Conservation (phyloP, 2,888 invertebrate genomes). For the Apoderus coryli region DNA sequence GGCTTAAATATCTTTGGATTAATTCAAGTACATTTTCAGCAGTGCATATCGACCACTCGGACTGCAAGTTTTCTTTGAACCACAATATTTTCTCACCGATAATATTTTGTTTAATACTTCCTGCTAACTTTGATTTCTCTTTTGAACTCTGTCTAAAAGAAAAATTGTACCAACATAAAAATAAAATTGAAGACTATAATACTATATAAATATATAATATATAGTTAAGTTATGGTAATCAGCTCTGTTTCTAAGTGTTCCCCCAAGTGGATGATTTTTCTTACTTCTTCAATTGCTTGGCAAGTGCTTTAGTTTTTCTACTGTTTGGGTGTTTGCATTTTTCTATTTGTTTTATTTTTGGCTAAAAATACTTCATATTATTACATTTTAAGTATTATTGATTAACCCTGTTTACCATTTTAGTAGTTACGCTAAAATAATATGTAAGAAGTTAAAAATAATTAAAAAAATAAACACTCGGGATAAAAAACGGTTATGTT, state of each 20-base stretch:
- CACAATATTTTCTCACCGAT: constrained; percentile 64
- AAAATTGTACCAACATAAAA: constrained; percentile 5
- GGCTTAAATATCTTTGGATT: constrained; percentile 23
- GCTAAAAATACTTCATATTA: constrained; percentile 25
- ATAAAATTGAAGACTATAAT: neutral
- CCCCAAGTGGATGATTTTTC: constrained; percentile 11
- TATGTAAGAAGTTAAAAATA: no score
- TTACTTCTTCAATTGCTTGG: constrained; percentile 53
- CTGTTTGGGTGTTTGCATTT: constrained; percentile 74
- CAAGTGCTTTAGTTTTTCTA: constrained; percentile 59
- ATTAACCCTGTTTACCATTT: no score
- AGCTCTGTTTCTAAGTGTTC: no score
- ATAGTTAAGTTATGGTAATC: constrained; percentile 7
- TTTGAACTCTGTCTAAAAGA: constrained; percentile 37
- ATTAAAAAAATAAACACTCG: no score
- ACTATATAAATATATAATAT: constrained; percentile 6
- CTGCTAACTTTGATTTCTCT: constrained; percentile 46
- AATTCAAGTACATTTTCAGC: constrained; percentile 45
- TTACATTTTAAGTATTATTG: no score
- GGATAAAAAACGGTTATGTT: no score
- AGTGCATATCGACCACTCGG: constrained; percentile 35
- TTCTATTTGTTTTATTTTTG: constrained; percentile 36
- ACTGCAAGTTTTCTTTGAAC: constrained; percentile 55
- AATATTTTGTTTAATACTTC: constrained; percentile 57
- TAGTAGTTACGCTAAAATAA: no score